Evolutionary conservation across 2,113 vertebrate genomes (phyloP), one percentile per base, ranked within the genome.

Genomic region (Athene noctua): DNA sequence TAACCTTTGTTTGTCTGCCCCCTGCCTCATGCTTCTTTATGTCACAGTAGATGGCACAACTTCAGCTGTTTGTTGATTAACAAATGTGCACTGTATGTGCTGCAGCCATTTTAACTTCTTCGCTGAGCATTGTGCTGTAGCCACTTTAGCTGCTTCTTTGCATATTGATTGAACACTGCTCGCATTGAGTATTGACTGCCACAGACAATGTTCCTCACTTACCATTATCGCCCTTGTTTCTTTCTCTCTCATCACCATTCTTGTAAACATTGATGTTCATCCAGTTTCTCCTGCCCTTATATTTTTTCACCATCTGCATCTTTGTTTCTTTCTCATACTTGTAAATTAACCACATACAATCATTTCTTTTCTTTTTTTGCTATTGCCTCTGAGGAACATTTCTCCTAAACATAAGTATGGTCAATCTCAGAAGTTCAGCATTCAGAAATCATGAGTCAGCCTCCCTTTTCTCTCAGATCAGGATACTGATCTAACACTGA

Each of bases 91-190:
- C 63, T 71, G 51, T 87, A 17, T 71, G 77, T 89, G 70, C 70
- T 63, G 81, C 89, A 96, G 92, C 79, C 93, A 86, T 97, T 96
- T 95, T 79, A 91, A 84, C 23, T 75, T 62, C 87, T 75, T 93
- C 47, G 7, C 38, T 5, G 49, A 92, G 66, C 2, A 3, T 63
- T 72, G 84, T 66, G 82, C 78, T 81, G 65, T 65, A 92, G 86
- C 65, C 87, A 89, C 92, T 96, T 84, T 66, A 88, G 71, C 68
- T 90, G 71, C 78, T 90, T 27, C 91, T 96, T 93, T 95, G 84
- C 94, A 97, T 95, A 94, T 94, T 97, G 96, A 97, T 93, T 88
- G 89, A 93, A 80, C 32, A 40, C 71, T 34, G 59, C 72, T 97
- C 4, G 0, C 71, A 27, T 80, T 32, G 85, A 93, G 75, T 83